A percentile compares a stretch with the other conserved stretches of the same genome.
These are phyloP conservation scores for Siphonodentalium dalli DNA, from an alignment of 2,888 invertebrate species.

Conservation along the genomic window DNA sequence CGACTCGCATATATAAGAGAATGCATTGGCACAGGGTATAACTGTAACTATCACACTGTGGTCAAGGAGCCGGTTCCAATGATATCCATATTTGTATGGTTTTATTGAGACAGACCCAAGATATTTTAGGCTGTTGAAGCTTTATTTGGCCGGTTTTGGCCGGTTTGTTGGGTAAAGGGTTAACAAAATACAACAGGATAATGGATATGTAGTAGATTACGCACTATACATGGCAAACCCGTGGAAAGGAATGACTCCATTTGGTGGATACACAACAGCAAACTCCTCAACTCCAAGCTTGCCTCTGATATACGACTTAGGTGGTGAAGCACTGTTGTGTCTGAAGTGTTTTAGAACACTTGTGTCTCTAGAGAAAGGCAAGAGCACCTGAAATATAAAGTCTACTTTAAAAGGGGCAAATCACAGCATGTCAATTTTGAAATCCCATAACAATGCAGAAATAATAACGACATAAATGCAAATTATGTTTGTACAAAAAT, in stretches of 20 bases:
- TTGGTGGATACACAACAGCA: slow-evolving; percentile 85
- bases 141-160: too few relatives aligned
- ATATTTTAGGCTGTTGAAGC: too few relatives aligned
- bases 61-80: too few relatives aligned
- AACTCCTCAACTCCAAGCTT: slow-evolving; percentile 74
- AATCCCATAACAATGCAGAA: background rate
- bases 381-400: slow-evolving; percentile 62
- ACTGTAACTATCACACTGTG: too few relatives aligned
- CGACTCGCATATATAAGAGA: too few relatives aligned
- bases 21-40: too few relatives aligned
- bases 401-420: background rate
- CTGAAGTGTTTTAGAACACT: slow-evolving; percentile 75
- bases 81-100: too few relatives aligned
- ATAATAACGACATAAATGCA: too few relatives aligned
- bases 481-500: too few relatives aligned
- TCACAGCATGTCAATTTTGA: background rate
- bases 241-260: slow-evolving; percentile 94
- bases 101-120: too few relatives aligned
- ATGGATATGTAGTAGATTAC: slow-evolving; percentile 36
- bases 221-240: slow-evolving; percentile 97
- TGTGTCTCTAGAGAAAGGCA: slow-evolving; percentile 90
- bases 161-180: too few relatives aligned
- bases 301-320: slow-evolving; percentile 79
- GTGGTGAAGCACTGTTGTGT: slow-evolving; percentile 71
- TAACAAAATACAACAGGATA: slow-evolving; percentile 1